Evolutionary conservation across 2,888 invertebrate species (phyloP).

Genomic region (Lepidonotus clava): DNA sequence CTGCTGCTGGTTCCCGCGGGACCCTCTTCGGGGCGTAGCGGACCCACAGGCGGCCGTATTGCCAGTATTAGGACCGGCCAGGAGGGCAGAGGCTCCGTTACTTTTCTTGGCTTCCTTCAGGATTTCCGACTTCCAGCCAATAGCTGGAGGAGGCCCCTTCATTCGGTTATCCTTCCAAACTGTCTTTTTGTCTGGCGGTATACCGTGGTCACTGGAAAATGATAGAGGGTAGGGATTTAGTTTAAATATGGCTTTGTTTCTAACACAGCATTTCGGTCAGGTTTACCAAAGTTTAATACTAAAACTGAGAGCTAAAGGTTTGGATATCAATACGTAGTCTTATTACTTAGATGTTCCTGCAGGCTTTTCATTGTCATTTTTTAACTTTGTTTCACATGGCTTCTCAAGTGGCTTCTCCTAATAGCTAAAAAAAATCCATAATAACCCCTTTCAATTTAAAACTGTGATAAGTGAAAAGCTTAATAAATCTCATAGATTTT

Average conservation of each 20-base stretch:
- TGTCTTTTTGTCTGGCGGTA: slow-evolving; percentile 23
- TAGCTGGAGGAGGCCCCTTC: slow-evolving; percentile 43
- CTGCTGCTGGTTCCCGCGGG: not conserved
- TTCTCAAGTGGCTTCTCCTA: not conserved
- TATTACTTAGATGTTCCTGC: too few relatives aligned
- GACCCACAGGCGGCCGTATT: slow-evolving; percentile 24
- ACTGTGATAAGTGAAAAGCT: not conserved
- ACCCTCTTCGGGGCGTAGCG: not conserved
- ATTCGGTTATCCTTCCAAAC: slow-evolving; percentile 24
- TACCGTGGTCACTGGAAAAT: slow-evolving; percentile 32
- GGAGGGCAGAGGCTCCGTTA: not conserved
- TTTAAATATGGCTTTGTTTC: not conserved
- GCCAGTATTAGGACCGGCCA: not conserved
- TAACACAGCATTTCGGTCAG: too few relatives aligned
- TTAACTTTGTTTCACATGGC: too few relatives aligned
- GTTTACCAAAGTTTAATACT: too few relatives aligned
- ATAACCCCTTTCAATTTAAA: not conserved
- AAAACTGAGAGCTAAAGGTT: too few relatives aligned
- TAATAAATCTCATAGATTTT: too few relatives aligned
- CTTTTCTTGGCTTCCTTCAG: not conserved
- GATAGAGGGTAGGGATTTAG: too few relatives aligned
- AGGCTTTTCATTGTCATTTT: too few relatives aligned
- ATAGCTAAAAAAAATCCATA: not conserved
- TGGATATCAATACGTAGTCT: too few relatives aligned
- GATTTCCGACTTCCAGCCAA: slow-evolving; percentile 51